A percentile compares a stretch with the other conserved stretches of the same genome.
phyloP scores from a whole-genome alignment of 1,140 invertebrate genomes.

The Centruroides sculpturatus region DNA sequence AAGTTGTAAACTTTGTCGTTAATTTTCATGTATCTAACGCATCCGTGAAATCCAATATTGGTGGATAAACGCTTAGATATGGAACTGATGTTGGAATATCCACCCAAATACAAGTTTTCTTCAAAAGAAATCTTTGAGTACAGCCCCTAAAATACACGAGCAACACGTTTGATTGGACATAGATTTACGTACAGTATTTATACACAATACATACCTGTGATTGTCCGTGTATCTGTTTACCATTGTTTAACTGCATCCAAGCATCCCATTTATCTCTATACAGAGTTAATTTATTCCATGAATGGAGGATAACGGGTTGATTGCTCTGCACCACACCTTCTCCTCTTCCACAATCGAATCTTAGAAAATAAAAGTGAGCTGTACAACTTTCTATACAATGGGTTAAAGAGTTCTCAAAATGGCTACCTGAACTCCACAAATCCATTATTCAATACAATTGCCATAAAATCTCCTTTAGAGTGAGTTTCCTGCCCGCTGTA shows the following conservation, averaged over 20 bases:
- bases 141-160: conserved; percentile 51
- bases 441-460: conserved; percentile 61
- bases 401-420: too few species aligned
- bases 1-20: conserved; percentile 85
- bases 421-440: conserved; percentile 78
- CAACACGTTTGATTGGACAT: too few species aligned
- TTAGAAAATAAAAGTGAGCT: conserved; percentile 23
- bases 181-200: too few species aligned
- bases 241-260: conserved; percentile 76
- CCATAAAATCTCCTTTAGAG: conserved; percentile 81
- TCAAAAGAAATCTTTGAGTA: conserved; percentile 88
- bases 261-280: conserved; percentile 83
- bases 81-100: conserved; percentile 66
- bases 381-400: too few species aligned
- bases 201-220: conserved; percentile 54
- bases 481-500: conserved; percentile 79
- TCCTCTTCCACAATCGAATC: conserved; percentile 91
- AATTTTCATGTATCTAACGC: conserved; percentile 73
- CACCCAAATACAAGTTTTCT: conserved; percentile 80
- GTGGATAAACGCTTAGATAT: conserved; percentile 45
- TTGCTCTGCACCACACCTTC: conserved; percentile 68
- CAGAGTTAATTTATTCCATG: conserved; percentile 80
- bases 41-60: conserved; percentile 66
- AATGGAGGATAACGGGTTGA: conserved; percentile 64
- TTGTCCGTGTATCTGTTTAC: conserved; percentile 52